These are phyloP conservation scores for Lasioglossum vierecki DNA, from an alignment of 2,888 invertebrate species.

Conservation along the genomic window DNA sequence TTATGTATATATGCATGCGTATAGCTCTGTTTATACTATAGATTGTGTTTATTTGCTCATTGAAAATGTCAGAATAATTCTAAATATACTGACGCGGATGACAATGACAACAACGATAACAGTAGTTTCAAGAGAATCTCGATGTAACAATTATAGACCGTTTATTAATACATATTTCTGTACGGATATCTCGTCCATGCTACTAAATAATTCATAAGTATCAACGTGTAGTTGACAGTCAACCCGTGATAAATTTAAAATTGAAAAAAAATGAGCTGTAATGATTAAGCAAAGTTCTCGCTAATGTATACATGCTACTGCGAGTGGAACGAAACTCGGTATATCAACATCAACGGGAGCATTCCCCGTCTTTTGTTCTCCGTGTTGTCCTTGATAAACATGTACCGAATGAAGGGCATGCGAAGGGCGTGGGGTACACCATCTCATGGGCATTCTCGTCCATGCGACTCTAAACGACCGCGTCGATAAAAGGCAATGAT, in stretches of 20 bases:
- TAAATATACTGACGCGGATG: slow-evolving; percentile 7
- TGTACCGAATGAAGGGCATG: neutral
- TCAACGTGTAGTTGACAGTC: neutral
- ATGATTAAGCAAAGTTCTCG: neutral
- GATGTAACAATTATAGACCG: neutral
- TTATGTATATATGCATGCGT: neutral
- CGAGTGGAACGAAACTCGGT: neutral
- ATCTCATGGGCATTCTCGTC: neutral
- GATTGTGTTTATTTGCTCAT: slow-evolving; percentile 29
- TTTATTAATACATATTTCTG: neutral
- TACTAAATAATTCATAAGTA: neutral
- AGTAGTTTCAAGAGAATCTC: slow-evolving; percentile 7
- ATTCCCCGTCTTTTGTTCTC: neutral
- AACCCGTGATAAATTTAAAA: neutral
- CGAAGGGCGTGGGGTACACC: neutral
- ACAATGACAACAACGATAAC: neutral
- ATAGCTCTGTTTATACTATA: slow-evolving; percentile 6
- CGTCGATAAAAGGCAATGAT: neutral
- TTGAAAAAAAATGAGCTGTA: neutral
- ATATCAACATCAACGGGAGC: neutral
- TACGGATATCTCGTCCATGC: neutral
- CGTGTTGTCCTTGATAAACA: neutral
- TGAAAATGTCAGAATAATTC: slow-evolving; percentile 1
- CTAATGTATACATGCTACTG: neutral
- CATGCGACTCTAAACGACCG: neutral